Evolutionary conservation across 2,113 vertebrate species (phyloP).

Genomic region (Spea multiplicata): DNA sequence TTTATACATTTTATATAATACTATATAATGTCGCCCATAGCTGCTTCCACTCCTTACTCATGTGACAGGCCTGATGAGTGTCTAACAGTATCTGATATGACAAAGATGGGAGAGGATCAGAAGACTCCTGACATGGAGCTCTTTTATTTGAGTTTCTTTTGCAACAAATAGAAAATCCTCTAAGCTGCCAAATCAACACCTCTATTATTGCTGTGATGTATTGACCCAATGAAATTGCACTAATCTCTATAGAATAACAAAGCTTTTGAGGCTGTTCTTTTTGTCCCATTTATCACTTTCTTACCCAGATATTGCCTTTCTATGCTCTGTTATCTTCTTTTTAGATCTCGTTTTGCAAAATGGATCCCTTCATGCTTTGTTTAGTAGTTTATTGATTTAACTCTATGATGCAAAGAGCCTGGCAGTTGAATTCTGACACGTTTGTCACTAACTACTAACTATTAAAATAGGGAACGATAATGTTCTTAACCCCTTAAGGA

Average conservation of each 20-base stretch:
- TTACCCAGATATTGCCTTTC: neutral
- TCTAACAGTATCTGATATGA: constrained; percentile 41
- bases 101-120: constrained; percentile 37
- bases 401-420: no score
- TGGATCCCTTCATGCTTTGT: neutral
- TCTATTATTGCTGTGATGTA: constrained; percentile 37
- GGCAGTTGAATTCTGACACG: no score
- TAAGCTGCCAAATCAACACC: constrained; percentile 35
- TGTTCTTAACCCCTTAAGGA: no score
- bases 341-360: neutral
- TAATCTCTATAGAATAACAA: constrained; percentile 46
- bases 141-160: constrained; percentile 40
- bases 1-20: no score
- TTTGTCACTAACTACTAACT: no score
- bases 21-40: no score
- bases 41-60: no score
- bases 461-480: no score
- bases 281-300: constrained; percentile 26
- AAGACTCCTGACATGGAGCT: constrained; percentile 26
- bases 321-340: neutral
- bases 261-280: constrained; percentile 37
- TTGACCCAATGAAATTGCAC: constrained; percentile 43
- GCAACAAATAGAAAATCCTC: constrained; percentile 46
- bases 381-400: neutral
- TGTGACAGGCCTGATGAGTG: neutral